Evolutionary conservation across 2,888 invertebrate species (phyloP).

Genomic region (Heteromyza rotundicornis): DNA sequence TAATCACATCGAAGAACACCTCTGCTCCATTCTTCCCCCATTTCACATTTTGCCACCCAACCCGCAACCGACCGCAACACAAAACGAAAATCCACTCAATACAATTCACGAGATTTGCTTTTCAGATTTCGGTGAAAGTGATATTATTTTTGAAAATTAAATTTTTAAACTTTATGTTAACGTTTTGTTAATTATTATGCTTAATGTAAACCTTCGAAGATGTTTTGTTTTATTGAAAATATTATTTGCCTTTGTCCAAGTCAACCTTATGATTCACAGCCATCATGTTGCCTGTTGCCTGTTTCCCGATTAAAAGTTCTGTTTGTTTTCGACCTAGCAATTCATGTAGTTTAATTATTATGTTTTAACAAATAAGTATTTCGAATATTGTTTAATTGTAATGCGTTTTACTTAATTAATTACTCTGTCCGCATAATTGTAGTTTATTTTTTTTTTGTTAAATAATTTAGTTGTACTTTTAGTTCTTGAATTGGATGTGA

Average conservation of each 20-base stretch:
- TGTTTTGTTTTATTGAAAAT: not conserved
- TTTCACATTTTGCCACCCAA: not conserved
- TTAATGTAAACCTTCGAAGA: not conserved
- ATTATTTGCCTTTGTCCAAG: slow-evolving; percentile 22
- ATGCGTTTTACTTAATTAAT: slow-evolving; percentile 17
- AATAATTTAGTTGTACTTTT: slow-evolving; percentile 38
- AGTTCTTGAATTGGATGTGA: slow-evolving; percentile 44
- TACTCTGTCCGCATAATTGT: slow-evolving; percentile 19
- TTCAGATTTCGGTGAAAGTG: not conserved
- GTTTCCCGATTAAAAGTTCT: too few relatives aligned
- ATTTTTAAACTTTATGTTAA: slow-evolving; percentile 4
- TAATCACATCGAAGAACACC: too few relatives aligned
- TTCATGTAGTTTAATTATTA: slow-evolving; percentile 32
- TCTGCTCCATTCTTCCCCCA: too few relatives aligned
- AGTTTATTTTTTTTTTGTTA: slow-evolving; percentile 11
- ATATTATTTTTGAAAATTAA: slow-evolving; percentile 3
- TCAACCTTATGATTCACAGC: slow-evolving; percentile 28
- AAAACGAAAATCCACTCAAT: too few relatives aligned
- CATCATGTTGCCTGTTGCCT: slow-evolving; percentile 17
- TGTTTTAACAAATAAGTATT: slow-evolving; percentile 31
- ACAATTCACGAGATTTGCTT: slow-evolving; percentile 3
- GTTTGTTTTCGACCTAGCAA: slow-evolving; percentile 17
- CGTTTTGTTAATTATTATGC: not conserved
- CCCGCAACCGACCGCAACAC: too few relatives aligned
- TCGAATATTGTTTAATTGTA: slow-evolving; percentile 5